Evolutionary conservation across 2,113 vertebrate species (phyloP), one percentile per base, ranked within the genome.

Genomic region (Vireo altiloquus): DNA sequence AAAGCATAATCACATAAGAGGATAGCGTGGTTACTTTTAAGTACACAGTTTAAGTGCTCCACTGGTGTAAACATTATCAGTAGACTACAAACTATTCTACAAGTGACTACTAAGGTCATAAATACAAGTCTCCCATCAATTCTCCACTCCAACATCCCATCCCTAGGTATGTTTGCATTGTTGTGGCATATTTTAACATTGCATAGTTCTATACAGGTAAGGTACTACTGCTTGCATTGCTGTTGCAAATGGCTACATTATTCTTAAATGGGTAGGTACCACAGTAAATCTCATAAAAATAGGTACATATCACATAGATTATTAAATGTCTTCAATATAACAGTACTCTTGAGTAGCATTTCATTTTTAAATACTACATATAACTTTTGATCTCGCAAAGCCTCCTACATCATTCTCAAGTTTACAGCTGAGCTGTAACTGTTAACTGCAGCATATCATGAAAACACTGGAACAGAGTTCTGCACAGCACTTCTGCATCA

Each of bases 401-500:
- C 53, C 53, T 68, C 53, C 66, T 42, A 30, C 20, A 59, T 37
- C 19, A 54, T 37, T 28, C 20, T 18, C 37, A 59, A n/a, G 61
- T 82, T 97, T 97, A 99, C 46, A 99, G 97, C 61, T 98, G 98
- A 84, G 99, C 97, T 9, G 78, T 85, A 61, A 98, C 95, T 80
- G 96, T 98, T 93, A 99, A 75, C 19, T 98, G 97, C 19, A 99
- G 97, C 96, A 99, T 98, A 31, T 99, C 98, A 25, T 98, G 97
- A 81, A 99, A 96, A 75, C 97, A 98, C 79, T 85, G 96, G 90
- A 96, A 97, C 76, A 98, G 78, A 68, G 76, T 98, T 94, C 98
- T 97, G 87, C 98, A 98, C 9, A 99, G 95, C 15, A 98, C 91
- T 72, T 98, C 98, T 3, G 98, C 98, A 49, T 99, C 98, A 2